A percentile compares a stretch with the other conserved stretches of the same genome.
Evolutionary conservation across 1,140 invertebrate species (phyloP).

Genomic region (Oryctes rhinoceros): DNA sequence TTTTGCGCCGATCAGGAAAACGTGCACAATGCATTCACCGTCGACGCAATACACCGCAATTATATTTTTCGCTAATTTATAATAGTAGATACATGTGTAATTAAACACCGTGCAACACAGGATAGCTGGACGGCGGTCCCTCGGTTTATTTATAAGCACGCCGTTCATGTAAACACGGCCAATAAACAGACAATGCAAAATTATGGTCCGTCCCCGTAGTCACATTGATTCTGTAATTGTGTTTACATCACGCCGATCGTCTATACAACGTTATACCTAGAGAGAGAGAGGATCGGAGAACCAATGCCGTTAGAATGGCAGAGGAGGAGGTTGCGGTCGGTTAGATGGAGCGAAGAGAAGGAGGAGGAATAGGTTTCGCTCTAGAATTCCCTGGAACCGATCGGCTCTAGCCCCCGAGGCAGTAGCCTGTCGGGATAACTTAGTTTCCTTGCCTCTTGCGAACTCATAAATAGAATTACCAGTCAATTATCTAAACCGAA

Average conservation of each 20-base stretch:
- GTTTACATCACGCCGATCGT: conserved; percentile 50
- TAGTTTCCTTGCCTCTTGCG: conserved; percentile 36
- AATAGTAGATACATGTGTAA: conserved; percentile 41
- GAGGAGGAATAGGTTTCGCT: conserved; percentile 12
- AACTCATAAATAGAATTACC: conserved; percentile 42
- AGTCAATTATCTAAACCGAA: conserved; percentile 42
- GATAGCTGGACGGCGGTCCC: neutral
- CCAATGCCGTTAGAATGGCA: conserved; percentile 6
- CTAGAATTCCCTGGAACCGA: neutral
- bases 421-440: conserved; percentile 26
- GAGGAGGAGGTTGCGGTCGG: neutral
- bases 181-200: conserved; percentile 51
- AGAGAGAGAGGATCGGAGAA: conserved; percentile 11
- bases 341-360: neutral
- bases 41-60: conserved; percentile 23
- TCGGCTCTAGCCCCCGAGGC: neutral
- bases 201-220: conserved; percentile 49
- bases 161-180: conserved; percentile 50
- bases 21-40: conserved; percentile 18
- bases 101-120: conserved; percentile 33
- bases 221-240: conserved; percentile 54
- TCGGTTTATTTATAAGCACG: conserved; percentile 44
- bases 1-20: conserved; percentile 26
- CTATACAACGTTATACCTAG: conserved; percentile 38
- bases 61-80: conserved; percentile 43